phyloP scores from a whole-genome alignment of 2,888 invertebrate species.

The Selenia dentaria region DNA sequence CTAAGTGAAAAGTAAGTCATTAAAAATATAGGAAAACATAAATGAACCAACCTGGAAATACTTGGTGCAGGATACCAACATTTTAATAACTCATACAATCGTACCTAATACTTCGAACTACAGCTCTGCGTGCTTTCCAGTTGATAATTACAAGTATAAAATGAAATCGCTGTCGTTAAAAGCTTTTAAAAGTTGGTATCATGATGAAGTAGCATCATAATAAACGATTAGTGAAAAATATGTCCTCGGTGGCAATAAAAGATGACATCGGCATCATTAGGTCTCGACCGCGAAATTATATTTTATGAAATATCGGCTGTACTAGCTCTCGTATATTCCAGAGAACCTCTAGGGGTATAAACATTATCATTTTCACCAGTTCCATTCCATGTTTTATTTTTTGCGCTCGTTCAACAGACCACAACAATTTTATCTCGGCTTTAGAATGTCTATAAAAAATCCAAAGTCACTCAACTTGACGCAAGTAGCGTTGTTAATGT shows the following conservation, averaged over 20 bases:
- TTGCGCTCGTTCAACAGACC: conserved; percentile 51
- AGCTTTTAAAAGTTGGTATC: conserved; percentile 30
- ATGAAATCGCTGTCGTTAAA: too few relatives aligned
- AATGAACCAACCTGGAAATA: conserved; percentile 37
- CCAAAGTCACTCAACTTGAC: conserved; percentile 32
- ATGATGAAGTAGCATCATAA: conserved; percentile 56
- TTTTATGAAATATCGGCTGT: conserved; percentile 79
- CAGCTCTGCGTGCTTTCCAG: too few relatives aligned
- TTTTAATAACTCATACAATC: too few relatives aligned
- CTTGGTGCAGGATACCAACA: too few relatives aligned
- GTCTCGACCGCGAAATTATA: conserved; percentile 72
- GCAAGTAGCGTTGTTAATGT: too few relatives aligned
- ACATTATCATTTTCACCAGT: conserved; percentile 66
- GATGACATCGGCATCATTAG: conserved; percentile 79
- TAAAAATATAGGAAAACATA: conserved; percentile 57
- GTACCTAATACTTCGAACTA: too few relatives aligned
- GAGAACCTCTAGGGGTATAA: conserved; percentile 47
- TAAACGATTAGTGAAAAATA: conserved; percentile 76
- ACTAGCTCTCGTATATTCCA: conserved; percentile 57
- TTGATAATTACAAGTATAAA: too few relatives aligned
- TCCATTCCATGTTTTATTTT: conserved; percentile 57
- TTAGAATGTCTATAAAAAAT: conserved; percentile 50
- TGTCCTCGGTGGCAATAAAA: conserved; percentile 73
- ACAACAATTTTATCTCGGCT: conserved; percentile 59
- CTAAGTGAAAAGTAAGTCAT: conserved; percentile 69